Base-by-base conservation (phyloP, 2,113 vertebrate species). In the Sus scrofa region DNA sequence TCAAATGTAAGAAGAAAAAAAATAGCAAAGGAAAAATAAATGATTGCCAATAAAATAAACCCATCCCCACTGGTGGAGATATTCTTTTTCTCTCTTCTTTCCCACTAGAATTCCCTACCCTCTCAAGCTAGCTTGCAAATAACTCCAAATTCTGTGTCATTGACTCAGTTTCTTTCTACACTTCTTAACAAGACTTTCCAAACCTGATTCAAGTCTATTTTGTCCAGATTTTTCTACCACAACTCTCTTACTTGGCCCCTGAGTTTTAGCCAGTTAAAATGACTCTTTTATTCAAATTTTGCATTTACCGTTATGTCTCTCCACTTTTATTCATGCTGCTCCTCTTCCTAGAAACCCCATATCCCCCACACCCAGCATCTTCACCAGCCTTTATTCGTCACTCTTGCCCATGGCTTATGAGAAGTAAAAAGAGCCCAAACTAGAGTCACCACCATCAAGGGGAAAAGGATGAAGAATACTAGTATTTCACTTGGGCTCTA, bases 361-460 rank as follows among this genome's bases (percentile, higher is more conserved):
- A 6, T 93, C 56, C 39, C 52, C 74, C 9, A 62, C 6, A 62
- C 20, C 63, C 37, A 82, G 39, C 77, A 34, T 91, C 58, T 70
- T 60, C 5, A 74, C 26, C 16, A 84, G 71, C 15, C 71, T 52
- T 75, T 77, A 91, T 70, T 90, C 60, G 84, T 81, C 70, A 93
- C 67, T 54, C 63, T 90, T 79, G 87, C 10, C 4, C n/a, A 52
- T 65, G 58, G 37, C 34, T 83, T 86, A 84, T 62, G 34, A 82
- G n/a, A 81, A 96, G 22, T 90, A 86, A 95, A 85, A 85, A 79
- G 27, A 96, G 22, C 34, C 37, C 52, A 74, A 50, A 90, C 10
- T 65, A 44, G 56, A 82, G 37, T 87, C 68, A 79, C 50, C 44
- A 86, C 52, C 44, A 93, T 62, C 34, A 81, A 95, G 68, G 20